A percentile compares a stretch with the other conserved stretches of the same genome.
These are phyloP conservation scores for Xylocampa areola DNA, from an alignment of 2,888 invertebrate genomes.

Conservation along the genomic window DNA sequence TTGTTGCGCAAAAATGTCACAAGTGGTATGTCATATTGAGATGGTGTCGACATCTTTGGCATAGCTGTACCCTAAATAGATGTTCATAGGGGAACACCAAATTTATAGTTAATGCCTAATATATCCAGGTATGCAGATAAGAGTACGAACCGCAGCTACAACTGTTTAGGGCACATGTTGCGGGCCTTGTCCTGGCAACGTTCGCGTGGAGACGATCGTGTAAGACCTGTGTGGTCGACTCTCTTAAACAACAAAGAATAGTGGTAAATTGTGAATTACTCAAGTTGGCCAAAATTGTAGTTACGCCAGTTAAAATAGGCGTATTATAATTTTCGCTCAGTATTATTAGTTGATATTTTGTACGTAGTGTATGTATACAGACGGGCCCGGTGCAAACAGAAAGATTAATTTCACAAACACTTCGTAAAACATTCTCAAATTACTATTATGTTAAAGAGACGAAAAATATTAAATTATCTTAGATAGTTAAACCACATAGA, in stretches of 20 bases:
- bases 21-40: slow-evolving; percentile 35
- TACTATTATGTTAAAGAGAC: slow-evolving; percentile 51
- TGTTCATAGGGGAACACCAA: slow-evolving; percentile 10
- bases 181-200: slow-evolving; percentile 14
- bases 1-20: slow-evolving; percentile 42
- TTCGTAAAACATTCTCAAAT: slow-evolving; percentile 57
- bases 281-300: slow-evolving; percentile 86
- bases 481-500: slow-evolving; percentile 75
- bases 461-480: slow-evolving; percentile 56
- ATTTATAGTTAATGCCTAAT: background rate
- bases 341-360: slow-evolving; percentile 82
- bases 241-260: slow-evolving; percentile 57
- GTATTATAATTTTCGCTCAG: slow-evolving; percentile 86
- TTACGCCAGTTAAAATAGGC: slow-evolving; percentile 76
- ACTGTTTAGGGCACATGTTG: slow-evolving; percentile 17
- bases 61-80: slow-evolving; percentile 21
- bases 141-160: background rate
- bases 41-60: slow-evolving; percentile 37
- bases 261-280: slow-evolving; percentile 78
- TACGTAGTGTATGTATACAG: slow-evolving; percentile 68
- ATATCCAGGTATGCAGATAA: slow-evolving; percentile 2
- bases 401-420: slow-evolving; percentile 63
- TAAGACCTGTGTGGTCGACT: slow-evolving; percentile 57
- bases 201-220: slow-evolving; percentile 39
- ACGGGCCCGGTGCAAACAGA: slow-evolving; percentile 78